Evolutionary conservation across 2,888 invertebrate genomes (phyloP).

Genomic region (Spodoptera picta): DNA sequence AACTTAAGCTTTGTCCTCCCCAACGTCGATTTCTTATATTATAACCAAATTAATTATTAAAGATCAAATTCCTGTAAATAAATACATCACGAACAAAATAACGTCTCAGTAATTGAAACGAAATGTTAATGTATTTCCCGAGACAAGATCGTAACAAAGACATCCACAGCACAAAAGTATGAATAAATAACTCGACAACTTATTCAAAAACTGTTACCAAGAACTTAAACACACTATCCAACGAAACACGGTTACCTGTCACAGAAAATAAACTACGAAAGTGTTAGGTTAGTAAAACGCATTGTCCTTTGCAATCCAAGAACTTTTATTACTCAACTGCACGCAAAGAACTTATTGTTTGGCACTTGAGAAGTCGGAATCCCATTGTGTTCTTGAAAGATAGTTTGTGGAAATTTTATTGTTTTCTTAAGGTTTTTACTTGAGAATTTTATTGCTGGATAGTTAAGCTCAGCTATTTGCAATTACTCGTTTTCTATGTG

Average conservation of each 20-base stretch:
- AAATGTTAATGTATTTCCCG: too few relatives aligned
- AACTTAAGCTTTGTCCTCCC: too few relatives aligned
- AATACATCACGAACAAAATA: too few relatives aligned
- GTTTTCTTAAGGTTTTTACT: conserved; percentile 44
- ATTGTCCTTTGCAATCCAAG: conserved; percentile 61
- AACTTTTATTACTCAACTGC: conserved; percentile 57
- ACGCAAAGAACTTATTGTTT: conserved; percentile 59
- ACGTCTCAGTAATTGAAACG: too few relatives aligned
- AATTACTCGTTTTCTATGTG: conserved; percentile 33
- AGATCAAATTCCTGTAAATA: too few relatives aligned
- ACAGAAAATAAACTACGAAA: conserved; percentile 49
- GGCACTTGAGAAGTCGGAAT: conserved; percentile 55
- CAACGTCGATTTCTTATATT: too few relatives aligned
- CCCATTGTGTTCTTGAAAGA: conserved; percentile 46
- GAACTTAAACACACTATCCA: conserved; percentile 24
- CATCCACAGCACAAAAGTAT: too few relatives aligned
- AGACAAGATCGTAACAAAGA: too few relatives aligned
- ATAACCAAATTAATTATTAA: too few relatives aligned
- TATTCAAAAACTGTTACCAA: conserved; percentile 2
- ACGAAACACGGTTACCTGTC: conserved; percentile 49
- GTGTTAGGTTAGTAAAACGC: conserved; percentile 35
- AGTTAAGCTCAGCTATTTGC: conserved; percentile 39
- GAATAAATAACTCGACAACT: too few relatives aligned
- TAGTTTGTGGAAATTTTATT: conserved; percentile 45
- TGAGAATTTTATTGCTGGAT: conserved; percentile 24